A percentile compares a stretch with the other conserved stretches of the same genome.
Conservation (phyloP, 2,113 vertebrate genomes). For the Jacana jacana region DNA sequence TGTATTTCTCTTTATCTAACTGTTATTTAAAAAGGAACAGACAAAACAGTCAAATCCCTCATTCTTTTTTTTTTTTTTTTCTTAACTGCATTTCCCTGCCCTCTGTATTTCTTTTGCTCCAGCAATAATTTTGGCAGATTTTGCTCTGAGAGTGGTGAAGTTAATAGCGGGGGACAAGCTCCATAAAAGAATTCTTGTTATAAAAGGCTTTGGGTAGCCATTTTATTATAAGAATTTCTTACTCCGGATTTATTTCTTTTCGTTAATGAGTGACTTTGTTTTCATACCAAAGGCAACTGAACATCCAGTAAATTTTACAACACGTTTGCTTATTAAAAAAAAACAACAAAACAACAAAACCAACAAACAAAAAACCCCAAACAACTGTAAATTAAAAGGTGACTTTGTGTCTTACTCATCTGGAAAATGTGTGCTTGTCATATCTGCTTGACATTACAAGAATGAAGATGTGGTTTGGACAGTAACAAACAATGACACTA, state of each 20-base stretch:
- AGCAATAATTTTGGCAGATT: slow-evolving; percentile 50
- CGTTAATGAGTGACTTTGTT: slow-evolving; percentile 41
- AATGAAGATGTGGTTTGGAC: slow-evolving; percentile 89
- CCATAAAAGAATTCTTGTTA: slow-evolving; percentile 55
- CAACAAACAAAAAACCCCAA: slow-evolving; percentile 52
- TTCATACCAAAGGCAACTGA: slow-evolving; percentile 60
- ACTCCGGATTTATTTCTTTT: slow-evolving; percentile 17
- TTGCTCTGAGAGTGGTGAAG: not conserved
- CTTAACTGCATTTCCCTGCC: not conserved
- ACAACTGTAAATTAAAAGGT: slow-evolving; percentile 90
- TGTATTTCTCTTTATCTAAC: not conserved
- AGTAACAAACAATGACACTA: slow-evolving; percentile 96
- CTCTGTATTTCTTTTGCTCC: slow-evolving; percentile 27
- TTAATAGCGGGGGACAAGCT: slow-evolving; percentile 30
- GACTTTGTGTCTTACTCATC: slow-evolving; percentile 88
- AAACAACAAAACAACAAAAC: not conserved
- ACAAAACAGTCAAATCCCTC: slow-evolving; percentile 1
- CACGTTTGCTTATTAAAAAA: slow-evolving; percentile 45
- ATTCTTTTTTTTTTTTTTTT: not conserved
- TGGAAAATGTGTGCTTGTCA: slow-evolving; percentile 92
- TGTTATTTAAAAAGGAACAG: slow-evolving; percentile 9
- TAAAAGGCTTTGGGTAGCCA: slow-evolving; percentile 56
- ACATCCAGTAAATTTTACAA: slow-evolving; percentile 63
- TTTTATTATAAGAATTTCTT: slow-evolving; percentile 60
- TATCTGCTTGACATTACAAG: slow-evolving; percentile 88